Base-by-base conservation (phyloP, 1,140 invertebrate genomes). In the Drosophila orosa region DNA sequence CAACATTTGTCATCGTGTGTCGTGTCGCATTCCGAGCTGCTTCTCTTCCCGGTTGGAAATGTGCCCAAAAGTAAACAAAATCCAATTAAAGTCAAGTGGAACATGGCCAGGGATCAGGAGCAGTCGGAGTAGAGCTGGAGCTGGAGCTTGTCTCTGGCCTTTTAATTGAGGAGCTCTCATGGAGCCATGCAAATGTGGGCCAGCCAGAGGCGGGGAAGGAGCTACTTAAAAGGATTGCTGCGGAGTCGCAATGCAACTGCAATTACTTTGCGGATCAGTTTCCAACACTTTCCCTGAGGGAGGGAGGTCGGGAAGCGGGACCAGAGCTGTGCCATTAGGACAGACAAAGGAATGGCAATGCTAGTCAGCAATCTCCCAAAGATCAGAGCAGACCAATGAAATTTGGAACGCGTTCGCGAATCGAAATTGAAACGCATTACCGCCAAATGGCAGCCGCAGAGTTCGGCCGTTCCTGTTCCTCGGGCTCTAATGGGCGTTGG, bases 1-100 rank as follows among this genome's bases (percentile, higher is more conserved):
- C 82, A 86, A 86, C 82, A 86, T 86, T 86, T 86, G 82, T 86
- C 82, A 86, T 86, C 82, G 83, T 87, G 82, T 87, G 82, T 82
- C 82, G 82, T 87, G 82, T 75, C 56, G 74, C 78, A 86, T 87
- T 76, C 78, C 82, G 61, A 78, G 57, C 59, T 56, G 75, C 57
- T 71, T 66, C 66, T 66, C 65, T 69, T 62, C 63, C 67, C 58
- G 66, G 45, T 47, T 54, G 69, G 55, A 86, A 85, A 80, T 78
- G 78, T 86, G 83, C 62, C 78, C 78, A 86, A 86, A 86, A 87
- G 71, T 79, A 78, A 85, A 82, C 83, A 82, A 71, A 87, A 82
- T 86, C 82, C 82, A 86, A 86, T 86, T 86, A 86, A 86, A 86
- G 82, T 82, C 82, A 86, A 86, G 78, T 87, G 82, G 44, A 86